phyloP scores from a whole-genome alignment of 2,888 invertebrate species.

The Pheosia gnoma region DNA sequence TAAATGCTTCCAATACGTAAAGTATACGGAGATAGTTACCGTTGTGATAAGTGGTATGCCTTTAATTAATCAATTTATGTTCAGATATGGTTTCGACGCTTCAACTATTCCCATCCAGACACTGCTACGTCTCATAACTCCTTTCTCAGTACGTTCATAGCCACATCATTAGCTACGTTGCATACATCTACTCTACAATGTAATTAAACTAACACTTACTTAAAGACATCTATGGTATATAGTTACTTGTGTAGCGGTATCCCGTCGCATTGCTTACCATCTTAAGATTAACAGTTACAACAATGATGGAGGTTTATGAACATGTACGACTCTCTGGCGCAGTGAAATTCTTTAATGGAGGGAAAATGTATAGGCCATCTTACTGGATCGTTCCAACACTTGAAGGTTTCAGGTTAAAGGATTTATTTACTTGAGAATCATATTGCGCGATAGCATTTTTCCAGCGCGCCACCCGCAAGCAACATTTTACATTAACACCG shows the following conservation, averaged over 20 bases:
- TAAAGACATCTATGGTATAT: slow-evolving; percentile 21
- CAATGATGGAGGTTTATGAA: slow-evolving; percentile 26
- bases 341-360: slow-evolving; percentile 44
- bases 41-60: background rate
- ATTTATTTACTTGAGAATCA: slow-evolving; percentile 72
- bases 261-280: slow-evolving; percentile 40
- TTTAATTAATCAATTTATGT: background rate
- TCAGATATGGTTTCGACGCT: background rate
- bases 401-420: slow-evolving; percentile 71
- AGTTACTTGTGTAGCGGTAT: slow-evolving; percentile 39
- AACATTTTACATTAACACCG: slow-evolving; percentile 48
- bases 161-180: background rate
- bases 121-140: background rate
- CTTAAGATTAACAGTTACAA: slow-evolving; percentile 42
- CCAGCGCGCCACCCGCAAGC: slow-evolving; percentile 53
- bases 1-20: background rate
- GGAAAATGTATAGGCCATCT: slow-evolving; percentile 44
- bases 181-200: background rate
- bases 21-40: background rate
- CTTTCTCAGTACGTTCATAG: background rate
- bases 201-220: slow-evolving; percentile 12
- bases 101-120: background rate
- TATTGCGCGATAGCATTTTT: slow-evolving; percentile 57
- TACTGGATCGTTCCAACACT: slow-evolving; percentile 55
- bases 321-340: slow-evolving; percentile 22